A percentile compares a stretch with the other conserved stretches of the same genome.
These are phyloP conservation scores for Galeopsomyia nigrocyanea DNA, from an alignment of 2,888 invertebrate species.

Conservation along the genomic window DNA sequence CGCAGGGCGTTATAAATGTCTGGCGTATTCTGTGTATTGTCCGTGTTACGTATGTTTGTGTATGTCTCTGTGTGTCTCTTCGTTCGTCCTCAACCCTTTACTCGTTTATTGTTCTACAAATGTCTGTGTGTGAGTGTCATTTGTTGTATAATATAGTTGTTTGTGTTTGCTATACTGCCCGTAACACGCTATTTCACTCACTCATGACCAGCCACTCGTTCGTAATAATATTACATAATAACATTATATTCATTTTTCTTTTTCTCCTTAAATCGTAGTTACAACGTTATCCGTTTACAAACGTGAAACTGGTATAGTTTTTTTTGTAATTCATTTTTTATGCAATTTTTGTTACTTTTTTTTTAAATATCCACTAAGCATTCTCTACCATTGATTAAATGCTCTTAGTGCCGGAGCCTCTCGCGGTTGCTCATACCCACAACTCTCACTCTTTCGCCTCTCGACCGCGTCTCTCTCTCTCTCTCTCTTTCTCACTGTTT, in stretches of 20 bases:
- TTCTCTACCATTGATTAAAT: conserved; percentile 66
- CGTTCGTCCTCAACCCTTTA: conserved; percentile 44
- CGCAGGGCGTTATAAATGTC: conserved; percentile 17
- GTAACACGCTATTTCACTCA: conserved; percentile 31
- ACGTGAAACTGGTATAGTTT: conserved; percentile 57
- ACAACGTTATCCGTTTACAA: conserved; percentile 57
- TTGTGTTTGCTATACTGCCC: conserved; percentile 35
- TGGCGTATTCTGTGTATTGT: not conserved
- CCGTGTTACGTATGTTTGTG: too few species aligned
- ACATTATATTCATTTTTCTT: conserved; percentile 56
- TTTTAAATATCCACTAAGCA: conserved; percentile 59
- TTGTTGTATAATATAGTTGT: conserved; percentile 39
- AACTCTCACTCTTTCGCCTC: conserved; percentile 39
- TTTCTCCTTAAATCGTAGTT: conserved; percentile 54
- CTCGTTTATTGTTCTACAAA: conserved; percentile 47
- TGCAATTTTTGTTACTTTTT: conserved; percentile 42
- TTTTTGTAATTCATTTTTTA: conserved; percentile 49
- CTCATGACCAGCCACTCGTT: conserved; percentile 36
- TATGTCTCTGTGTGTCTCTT: conserved; percentile 21
- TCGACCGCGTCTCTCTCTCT: conserved; percentile 24
- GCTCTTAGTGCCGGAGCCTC: conserved; percentile 62
- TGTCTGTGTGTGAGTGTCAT: conserved; percentile 29
- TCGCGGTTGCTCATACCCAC: conserved; percentile 46
- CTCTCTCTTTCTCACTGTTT: conserved; percentile 29
- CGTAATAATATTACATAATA: conserved; percentile 60